Evolutionary conservation across 1,140 invertebrate species (phyloP), one percentile per base, ranked within the genome.

Genomic region (Camponotus floridanus): DNA sequence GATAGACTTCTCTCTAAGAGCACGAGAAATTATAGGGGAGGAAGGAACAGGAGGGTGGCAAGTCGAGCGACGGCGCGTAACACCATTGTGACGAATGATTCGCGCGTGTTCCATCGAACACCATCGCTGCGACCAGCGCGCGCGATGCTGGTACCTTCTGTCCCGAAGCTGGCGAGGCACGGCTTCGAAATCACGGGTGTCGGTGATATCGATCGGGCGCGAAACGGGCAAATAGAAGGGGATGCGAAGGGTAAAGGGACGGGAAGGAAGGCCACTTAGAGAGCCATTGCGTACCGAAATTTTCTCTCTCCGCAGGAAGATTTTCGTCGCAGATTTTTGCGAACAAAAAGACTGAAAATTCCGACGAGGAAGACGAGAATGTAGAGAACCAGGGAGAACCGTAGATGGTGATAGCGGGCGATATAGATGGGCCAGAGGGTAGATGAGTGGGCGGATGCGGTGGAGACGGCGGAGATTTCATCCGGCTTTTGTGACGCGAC

Each of bases 11-110:
- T 80, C 84, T 61, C 51, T 6, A 42, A 36, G 5, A 79, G 13
- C 59, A 33, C 31, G 33, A 79, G 74, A 9, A 55, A 76, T 65
- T 71, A 42, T 42, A 59, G 36, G 36, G 59, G 18, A 15, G 15
- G 39, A 31, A 31, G 61, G 26, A 45, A 39, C 70, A 45, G 64
- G 21, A 33, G 55, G 39, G 13, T 18, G 13, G 55, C 55, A 73
- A 83, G 79, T 62, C 55, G 55, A 74, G 55, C 68, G 79, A 55
- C 21, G 45, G 70, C 71, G 55, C 74, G 64, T 79, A 51, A 51
- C 84, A 68, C 61, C 62, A 86, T 86, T 86, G 74, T 86, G 84
- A 80, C 64, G 64, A 79, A 79, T 67, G 76, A 86, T 80, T 80
- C 81, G 74, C 73, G 61, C 45, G 62, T 65, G 81, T 85, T 85